phyloP scores from a whole-genome alignment of 2,113 vertebrate genomes.

The Petrocephalus zakoni region DNA sequence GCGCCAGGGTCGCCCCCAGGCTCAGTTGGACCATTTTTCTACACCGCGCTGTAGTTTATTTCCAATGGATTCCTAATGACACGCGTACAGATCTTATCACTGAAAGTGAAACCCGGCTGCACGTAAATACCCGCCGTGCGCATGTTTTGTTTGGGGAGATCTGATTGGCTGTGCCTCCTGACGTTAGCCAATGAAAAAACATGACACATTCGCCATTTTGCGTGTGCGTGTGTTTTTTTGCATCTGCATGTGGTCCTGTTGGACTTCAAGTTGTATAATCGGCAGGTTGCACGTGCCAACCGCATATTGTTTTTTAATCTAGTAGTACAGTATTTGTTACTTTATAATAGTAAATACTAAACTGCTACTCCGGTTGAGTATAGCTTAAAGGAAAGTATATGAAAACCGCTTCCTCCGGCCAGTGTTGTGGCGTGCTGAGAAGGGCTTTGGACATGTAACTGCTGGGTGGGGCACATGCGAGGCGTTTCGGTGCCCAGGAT shows the following conservation, averaged over 20 bases:
- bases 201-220: neutral
- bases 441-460: conserved; percentile 12
- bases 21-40: too few relatives aligned
- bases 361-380: neutral
- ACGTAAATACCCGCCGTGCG: neutral
- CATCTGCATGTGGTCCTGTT: neutral
- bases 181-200: neutral
- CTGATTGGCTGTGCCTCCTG: neutral
- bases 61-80: neutral
- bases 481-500: conserved; percentile 27
- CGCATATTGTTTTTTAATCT: neutral
- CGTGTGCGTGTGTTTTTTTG: neutral
- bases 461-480: neutral
- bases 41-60: too few relatives aligned
- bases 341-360: neutral
- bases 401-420: neutral
- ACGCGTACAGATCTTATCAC: neutral
- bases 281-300: neutral
- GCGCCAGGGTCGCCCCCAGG: too few relatives aligned
- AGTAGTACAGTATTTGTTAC: neutral
- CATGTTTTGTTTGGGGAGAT: neutral
- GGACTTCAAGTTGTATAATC: neutral
- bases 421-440: neutral
- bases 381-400: neutral
- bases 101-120: neutral